A percentile compares a stretch with the other conserved stretches of the same genome.
Evolutionary conservation across 2,797 vertebrate species (phyloP).

Genomic region (Scarus forsteni): DNA sequence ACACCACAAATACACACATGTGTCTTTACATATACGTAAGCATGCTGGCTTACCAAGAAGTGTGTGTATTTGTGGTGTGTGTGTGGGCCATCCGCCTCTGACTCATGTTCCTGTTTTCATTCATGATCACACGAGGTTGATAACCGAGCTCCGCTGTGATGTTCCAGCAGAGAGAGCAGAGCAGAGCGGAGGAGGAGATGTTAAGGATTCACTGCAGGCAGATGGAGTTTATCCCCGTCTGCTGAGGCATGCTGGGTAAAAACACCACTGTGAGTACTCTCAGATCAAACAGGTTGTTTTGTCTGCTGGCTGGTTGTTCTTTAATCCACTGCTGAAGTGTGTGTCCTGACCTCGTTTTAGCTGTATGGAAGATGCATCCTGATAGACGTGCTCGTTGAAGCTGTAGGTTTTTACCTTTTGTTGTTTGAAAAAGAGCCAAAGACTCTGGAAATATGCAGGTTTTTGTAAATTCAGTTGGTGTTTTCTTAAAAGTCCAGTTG

Average conservation of each 20-base stretch:
- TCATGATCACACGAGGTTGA: slow-evolving; percentile 41
- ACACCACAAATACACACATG: background rate
- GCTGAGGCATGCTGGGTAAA: slow-evolving; percentile 9
- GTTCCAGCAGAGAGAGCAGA: slow-evolving; percentile 5
- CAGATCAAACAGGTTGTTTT: slow-evolving; percentile 5
- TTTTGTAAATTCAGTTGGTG: too few relatives aligned
- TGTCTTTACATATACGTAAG: slow-evolving; percentile 11
- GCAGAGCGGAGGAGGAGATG: slow-evolving; percentile 8
- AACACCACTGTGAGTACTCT: slow-evolving; percentile 32
- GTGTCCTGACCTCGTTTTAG: slow-evolving; percentile 14
- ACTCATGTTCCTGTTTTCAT: slow-evolving; percentile 68
- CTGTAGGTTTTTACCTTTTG: too few relatives aligned
- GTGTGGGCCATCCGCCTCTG: slow-evolving; percentile 50
- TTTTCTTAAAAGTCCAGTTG: too few relatives aligned
- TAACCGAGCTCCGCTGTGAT: slow-evolving; percentile 4
- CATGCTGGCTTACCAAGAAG: slow-evolving; percentile 22
- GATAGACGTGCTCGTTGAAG: too few relatives aligned
- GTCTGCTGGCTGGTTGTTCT: slow-evolving; percentile 9
- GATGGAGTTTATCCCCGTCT: slow-evolving; percentile 2
- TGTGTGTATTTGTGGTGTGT: slow-evolving; percentile 35
- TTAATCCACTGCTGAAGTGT: background rate
- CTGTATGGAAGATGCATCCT: background rate
- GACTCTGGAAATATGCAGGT: too few relatives aligned
- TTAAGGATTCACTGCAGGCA: too few relatives aligned
- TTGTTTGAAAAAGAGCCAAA: too few relatives aligned